Evolutionary conservation across 2,888 invertebrate genomes (phyloP), one percentile per base, ranked within the genome.

Genomic region (Caprella mutica): DNA sequence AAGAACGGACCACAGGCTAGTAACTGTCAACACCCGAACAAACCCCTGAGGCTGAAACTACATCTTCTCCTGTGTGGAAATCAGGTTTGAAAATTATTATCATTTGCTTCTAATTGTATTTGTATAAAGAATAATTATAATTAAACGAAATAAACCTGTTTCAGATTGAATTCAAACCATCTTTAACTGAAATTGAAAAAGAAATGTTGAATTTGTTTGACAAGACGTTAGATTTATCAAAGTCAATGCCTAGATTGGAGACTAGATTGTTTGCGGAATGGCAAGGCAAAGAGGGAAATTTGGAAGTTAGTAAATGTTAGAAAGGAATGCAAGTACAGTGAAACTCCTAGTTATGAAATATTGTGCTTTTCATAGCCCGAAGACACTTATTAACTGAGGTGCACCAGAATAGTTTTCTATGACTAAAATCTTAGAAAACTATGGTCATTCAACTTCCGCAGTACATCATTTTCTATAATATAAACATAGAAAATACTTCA

Each of bases 191-290:
- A 69, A 84, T 92, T 68, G 79, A 79, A 65, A 79, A 82, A 50
- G 81, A 81, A 60, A 74, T 92, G 1, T 71, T 84, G 38, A 76
- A 80, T 46, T 74, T 86, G 21, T 81, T 87, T 65, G 85, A 85
- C 66, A 78, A 79, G n/a, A 80, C 92, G 66, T 80, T 85, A 12
- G 78, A 82, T 59, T 81, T 85, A 0, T 82, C 88, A 29, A 76
- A 78, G 63, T 77, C 78, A 33, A 76, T 87, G 52, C 86, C 89
- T 1, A 77, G 88, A 55, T 77, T 93, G 40, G 92, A 94, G 73
- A 84, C 82, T 1, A 79, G 84, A 43, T 70, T 75, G n/a, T 86
- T 84, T 71, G 77, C 83, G 66, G 85, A 85, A 71, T 81, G 75
- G 71, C 71, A 73, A 59, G 70, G 72, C 35, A 42, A 61, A 59